Percentiles rank a stretch among this genome's conserved stretches.
These are phyloP conservation scores for Chironomus tepperi DNA, from an alignment of 1,140 invertebrate genomes.

Conservation along the genomic window DNA sequence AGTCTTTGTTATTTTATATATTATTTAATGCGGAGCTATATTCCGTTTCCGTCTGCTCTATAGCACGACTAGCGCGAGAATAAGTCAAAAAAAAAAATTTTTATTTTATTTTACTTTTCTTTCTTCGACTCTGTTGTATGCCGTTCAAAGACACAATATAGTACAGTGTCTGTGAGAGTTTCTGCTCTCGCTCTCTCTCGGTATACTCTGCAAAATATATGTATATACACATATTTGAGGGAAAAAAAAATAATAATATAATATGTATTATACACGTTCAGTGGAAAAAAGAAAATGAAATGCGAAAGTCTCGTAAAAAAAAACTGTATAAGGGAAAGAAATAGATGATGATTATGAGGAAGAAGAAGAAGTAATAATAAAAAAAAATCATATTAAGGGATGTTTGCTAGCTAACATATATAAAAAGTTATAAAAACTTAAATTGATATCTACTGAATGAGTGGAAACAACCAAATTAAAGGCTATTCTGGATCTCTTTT, in stretches of 20 bases:
- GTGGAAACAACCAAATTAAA: neutral
- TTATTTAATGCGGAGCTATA: neutral
- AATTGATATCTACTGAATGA: no score
- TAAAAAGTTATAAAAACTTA: no score
- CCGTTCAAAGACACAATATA: no score
- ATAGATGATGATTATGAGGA: no score
- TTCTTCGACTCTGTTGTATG: no score
- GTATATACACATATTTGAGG: neutral
- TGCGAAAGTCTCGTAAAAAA: no score
- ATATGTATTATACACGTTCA: neutral
- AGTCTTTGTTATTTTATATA: slow-evolving; percentile 14
- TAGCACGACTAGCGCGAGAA: slow-evolving; percentile 1
- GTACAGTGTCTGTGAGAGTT: no score
- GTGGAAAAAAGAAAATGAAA: no score
- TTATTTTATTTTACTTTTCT: neutral
- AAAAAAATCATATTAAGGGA: slow-evolving; percentile 1
- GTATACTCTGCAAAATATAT: no score
- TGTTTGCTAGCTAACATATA: neutral
- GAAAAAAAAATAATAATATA: slow-evolving; percentile 8
- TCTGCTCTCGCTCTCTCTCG: no score
- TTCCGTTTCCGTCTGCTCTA: neutral
- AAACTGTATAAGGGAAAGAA: no score
- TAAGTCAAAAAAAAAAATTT: slow-evolving; percentile 4
- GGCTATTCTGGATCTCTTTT: neutral
- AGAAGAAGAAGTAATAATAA: no score